Evolutionary conservation across 92 coral and sea anemone genomes (phyloP), one percentile per base, ranked within the genome.

Genomic region (Montipora capitata): DNA sequence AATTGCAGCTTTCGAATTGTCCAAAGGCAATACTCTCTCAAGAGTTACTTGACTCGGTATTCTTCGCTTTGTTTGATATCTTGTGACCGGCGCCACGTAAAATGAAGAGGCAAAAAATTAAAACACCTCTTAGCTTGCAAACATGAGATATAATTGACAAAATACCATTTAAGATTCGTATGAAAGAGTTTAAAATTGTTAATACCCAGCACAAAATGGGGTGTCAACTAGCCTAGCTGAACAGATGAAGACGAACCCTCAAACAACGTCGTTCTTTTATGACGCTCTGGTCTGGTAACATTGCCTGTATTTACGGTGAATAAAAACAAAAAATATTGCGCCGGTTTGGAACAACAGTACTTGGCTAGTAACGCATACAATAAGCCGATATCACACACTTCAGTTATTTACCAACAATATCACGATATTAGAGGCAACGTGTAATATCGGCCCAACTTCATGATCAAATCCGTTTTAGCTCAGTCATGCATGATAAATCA

Each of bases 351-450:
- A 18, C 10, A 68, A 43, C 68, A 81, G 68, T 69, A 81, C 77
- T 51, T 27, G 63, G 49, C 63, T 27, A 41, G 65, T 48, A 79
- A 68, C 77, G 57, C 52, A 69, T 14, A 80, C 76, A 81, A 59
- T 69, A 68, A 56, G 85, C 77, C 57, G 77, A 81, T 54, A 81
- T 68, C 14, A 69, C 39, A 76, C 85, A 49, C 85, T 68, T 68
- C 77, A 49, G 62, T 81, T 68, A 81, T 81, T 80, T 80, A 80
- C 51, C 77, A 68, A 68, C 85, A 81, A 80, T 81, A 81, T 77
- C 85, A 61, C 85, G 27, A 35, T 81, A 81, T 81, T 81, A 52
- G 65, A 2, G 18, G 69, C 76, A 68, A 43, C 85, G 66, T 81
- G 76, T 68, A 67, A 81, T 68, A 81, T 69, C 54, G 77, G 85